Evolutionary conservation across 2,113 vertebrate genomes (phyloP).

Genomic region (Boulengeromyrus knoepffleri): DNA sequence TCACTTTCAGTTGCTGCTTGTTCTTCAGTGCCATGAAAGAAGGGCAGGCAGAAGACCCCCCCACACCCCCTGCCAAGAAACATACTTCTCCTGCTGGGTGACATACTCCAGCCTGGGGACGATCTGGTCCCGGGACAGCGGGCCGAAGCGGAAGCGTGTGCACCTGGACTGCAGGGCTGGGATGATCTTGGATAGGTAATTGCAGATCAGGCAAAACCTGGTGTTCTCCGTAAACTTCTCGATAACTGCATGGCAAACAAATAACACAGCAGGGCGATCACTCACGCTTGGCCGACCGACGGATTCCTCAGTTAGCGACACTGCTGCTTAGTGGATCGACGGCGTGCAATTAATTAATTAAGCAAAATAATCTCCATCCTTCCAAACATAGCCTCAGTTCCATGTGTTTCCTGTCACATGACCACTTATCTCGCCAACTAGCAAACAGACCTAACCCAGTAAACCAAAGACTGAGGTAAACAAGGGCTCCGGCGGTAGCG

Average conservation of each 20-base stretch:
- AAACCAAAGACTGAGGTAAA: background rate
- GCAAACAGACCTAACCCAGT: background rate
- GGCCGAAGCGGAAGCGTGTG: constrained; percentile 91
- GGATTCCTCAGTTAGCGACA: background rate
- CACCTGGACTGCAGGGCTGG: constrained; percentile 92
- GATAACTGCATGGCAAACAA: constrained; percentile 66
- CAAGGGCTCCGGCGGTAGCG: background rate
- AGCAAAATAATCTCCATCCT: background rate
- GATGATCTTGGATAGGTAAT: constrained; percentile 97
- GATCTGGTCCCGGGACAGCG: constrained; percentile 84
- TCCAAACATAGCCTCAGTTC: background rate
- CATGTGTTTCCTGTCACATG: background rate
- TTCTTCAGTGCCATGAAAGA: background rate
- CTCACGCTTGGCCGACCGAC: background rate
- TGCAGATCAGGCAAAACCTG: constrained; percentile 91
- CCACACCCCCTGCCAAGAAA: background rate
- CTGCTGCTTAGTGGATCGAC: background rate
- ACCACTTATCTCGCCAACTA: background rate
- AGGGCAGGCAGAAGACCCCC: background rate
- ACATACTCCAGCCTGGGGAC: constrained; percentile 81
- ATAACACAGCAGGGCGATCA: background rate
- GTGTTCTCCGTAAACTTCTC: constrained; percentile 98
- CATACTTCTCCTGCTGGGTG: constrained; percentile 76
- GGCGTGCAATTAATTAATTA: background rate
- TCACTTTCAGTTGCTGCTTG: background rate